Conservation (phyloP, 2,797 vertebrate genomes). For the Anableps anableps region DNA sequence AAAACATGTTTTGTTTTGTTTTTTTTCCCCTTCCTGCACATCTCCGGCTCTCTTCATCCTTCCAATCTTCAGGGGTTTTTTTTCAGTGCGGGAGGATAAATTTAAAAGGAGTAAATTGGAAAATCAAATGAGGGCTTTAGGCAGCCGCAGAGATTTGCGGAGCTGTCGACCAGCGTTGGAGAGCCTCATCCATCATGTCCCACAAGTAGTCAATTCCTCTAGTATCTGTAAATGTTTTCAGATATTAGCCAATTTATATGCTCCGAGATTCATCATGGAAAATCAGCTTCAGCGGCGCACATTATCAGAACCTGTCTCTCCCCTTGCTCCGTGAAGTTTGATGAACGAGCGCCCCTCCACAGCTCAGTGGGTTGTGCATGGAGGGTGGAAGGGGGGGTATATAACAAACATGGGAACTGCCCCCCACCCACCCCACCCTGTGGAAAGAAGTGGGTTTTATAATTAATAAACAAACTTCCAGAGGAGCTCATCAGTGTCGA, state of each 20-base stretch:
- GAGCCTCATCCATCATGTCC: constrained; percentile 99
- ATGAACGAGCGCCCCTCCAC: constrained; percentile 97
- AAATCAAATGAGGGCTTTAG: constrained; percentile 99
- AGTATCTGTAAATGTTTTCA: constrained; percentile 99
- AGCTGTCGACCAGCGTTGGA: constrained; percentile 98
- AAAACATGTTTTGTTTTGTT: constrained; percentile 18
- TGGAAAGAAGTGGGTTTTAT: constrained; percentile 87
- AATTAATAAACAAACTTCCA: constrained; percentile 99
- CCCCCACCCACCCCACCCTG: constrained; percentile 13
- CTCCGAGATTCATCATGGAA: constrained; percentile 99
- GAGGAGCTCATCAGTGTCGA: constrained; percentile 99
- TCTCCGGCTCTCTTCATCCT: constrained; percentile 35
- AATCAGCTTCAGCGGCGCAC: constrained; percentile 99
- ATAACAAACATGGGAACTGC: constrained; percentile 61
- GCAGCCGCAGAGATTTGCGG: constrained; percentile 99
- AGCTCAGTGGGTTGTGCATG: constrained; percentile 93
- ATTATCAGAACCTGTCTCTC: constrained; percentile 93
- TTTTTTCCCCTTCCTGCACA: constrained; percentile 1
- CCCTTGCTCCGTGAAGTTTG: constrained; percentile 99
- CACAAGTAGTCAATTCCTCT: constrained; percentile 99
- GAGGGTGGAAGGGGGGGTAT: constrained; percentile 40
- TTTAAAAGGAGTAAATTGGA: constrained; percentile 99
- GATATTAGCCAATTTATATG: constrained; percentile 99
- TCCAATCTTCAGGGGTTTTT: constrained; percentile 54
- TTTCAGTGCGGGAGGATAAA: constrained; percentile 93